A percentile compares a stretch with the other conserved stretches of the same genome.
These are phyloP conservation scores for Lasius fuliginosus DNA, from an alignment of 2,888 invertebrate genomes.

Conservation along the genomic window DNA sequence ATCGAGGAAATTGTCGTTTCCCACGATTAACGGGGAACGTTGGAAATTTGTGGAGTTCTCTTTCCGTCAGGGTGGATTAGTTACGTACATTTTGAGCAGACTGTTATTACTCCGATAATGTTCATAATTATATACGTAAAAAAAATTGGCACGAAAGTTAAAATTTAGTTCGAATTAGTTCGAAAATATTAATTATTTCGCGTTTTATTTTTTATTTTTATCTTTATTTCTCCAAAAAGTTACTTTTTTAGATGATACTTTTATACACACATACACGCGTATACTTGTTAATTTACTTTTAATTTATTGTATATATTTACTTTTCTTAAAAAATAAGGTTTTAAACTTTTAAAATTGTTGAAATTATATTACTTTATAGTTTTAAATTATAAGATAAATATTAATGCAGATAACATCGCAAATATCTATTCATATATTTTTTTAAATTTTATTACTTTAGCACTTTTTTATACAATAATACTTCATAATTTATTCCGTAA, in stretches of 20 bases:
- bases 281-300: not conserved
- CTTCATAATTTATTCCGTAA: not conserved
- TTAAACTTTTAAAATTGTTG: not conserved
- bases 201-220: not conserved
- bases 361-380: not conserved
- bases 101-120: not conserved
- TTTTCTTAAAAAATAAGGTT: not conserved
- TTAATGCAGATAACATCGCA: not conserved
- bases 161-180: not conserved
- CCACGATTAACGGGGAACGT: constrained; percentile 43
- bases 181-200: not conserved
- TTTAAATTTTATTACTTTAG: not conserved
- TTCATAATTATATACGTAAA: constrained; percentile 4
- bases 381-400: not conserved
- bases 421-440: not conserved
- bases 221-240: not conserved
- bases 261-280: not conserved
- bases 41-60: constrained; percentile 24
- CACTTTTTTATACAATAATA: not conserved
- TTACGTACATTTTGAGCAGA: not conserved
- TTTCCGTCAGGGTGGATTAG: constrained; percentile 1
- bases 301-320: not conserved
- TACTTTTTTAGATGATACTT: not conserved
- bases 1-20: constrained; percentile 57
- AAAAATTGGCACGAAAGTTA: not conserved